Conservation (phyloP, 2,888 invertebrate species). For the Andrena camellia region DNA sequence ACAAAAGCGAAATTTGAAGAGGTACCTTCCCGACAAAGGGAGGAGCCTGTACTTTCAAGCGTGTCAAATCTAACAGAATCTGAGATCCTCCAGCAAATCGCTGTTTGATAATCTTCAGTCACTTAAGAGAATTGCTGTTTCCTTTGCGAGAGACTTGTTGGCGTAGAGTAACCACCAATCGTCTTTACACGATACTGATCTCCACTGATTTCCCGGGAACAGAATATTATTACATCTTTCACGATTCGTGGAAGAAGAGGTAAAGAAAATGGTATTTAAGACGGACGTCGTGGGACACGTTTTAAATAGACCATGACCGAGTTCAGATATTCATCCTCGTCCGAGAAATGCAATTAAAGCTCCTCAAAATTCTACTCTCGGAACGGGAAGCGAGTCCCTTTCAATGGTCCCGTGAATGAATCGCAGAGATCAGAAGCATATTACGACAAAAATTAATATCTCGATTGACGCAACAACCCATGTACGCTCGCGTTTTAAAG, state of each 20-base stretch:
- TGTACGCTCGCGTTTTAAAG: not conserved
- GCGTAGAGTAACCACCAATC: not conserved
- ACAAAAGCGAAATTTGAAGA: conserved; percentile 40
- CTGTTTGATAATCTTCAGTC: not conserved
- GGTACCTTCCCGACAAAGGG: not conserved
- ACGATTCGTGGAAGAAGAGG: not conserved
- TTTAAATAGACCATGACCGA: conserved; percentile 44
- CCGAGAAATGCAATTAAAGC: conserved; percentile 35
- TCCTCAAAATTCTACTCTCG: not conserved
- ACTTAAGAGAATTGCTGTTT: conserved; percentile 2
- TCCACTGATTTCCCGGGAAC: not conserved
- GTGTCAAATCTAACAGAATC: conserved; percentile 2
- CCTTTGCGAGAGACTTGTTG: not conserved
- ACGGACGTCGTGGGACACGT: conserved; percentile 8
- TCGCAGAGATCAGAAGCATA: not conserved
- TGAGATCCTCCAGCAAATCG: not conserved
- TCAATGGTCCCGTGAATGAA: not conserved
- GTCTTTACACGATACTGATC: not conserved
- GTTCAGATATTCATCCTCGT: conserved; percentile 19
- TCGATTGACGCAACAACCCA: too few species aligned
- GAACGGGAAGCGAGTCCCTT: not conserved
- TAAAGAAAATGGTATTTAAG: conserved; percentile 18
- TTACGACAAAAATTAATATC: conserved; percentile 2
- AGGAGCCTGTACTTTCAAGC: not conserved
- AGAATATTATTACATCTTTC: conserved; percentile 6